Percentiles rank a stretch among this genome's conserved stretches.
Evolutionary conservation across 1,140 invertebrate species (phyloP).

Genomic region (Protaetia brevitarsis): DNA sequence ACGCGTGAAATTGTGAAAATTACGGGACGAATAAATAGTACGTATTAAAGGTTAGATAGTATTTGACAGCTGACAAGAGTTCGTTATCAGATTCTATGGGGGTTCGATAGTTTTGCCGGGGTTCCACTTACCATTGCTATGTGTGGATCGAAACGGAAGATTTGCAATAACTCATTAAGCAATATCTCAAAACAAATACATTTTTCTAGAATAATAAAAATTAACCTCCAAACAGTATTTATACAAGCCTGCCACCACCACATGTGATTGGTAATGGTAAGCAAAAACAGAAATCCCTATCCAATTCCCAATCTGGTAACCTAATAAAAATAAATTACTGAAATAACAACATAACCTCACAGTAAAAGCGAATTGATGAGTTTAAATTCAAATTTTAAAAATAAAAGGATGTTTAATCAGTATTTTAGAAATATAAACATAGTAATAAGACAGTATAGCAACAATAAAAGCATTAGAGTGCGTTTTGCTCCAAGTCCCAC

Average conservation of each 20-base stretch:
- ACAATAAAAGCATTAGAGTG: conserved; percentile 42
- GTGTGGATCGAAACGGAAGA: conserved; percentile 6
- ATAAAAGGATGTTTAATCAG: background rate
- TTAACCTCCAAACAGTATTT: conserved; percentile 40
- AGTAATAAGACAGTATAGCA: background rate
- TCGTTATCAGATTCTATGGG: background rate
- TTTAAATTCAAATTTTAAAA: background rate
- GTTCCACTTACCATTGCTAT: conserved; percentile 25
- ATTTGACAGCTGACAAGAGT: conserved; percentile 24
- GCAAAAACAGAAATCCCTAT: background rate
- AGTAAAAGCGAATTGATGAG: too few species aligned
- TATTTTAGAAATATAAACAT: background rate
- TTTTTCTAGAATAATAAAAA: conserved; percentile 28
- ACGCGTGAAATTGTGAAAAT: conserved; percentile 54
- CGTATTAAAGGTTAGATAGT: background rate
- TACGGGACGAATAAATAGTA: conserved; percentile 29
- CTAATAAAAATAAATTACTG: background rate
- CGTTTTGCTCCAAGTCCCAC: conserved; percentile 91
- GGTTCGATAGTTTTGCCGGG: background rate
- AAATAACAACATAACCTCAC: too few species aligned
- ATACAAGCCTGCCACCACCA: conserved; percentile 37
- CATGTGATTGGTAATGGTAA: conserved; percentile 3
- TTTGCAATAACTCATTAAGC: conserved; percentile 10
- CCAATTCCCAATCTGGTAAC: background rate
- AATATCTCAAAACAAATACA: conserved; percentile 22